Base-by-base conservation (phyloP, 1,140 invertebrate genomes). In the Littorina saxatilis region DNA sequence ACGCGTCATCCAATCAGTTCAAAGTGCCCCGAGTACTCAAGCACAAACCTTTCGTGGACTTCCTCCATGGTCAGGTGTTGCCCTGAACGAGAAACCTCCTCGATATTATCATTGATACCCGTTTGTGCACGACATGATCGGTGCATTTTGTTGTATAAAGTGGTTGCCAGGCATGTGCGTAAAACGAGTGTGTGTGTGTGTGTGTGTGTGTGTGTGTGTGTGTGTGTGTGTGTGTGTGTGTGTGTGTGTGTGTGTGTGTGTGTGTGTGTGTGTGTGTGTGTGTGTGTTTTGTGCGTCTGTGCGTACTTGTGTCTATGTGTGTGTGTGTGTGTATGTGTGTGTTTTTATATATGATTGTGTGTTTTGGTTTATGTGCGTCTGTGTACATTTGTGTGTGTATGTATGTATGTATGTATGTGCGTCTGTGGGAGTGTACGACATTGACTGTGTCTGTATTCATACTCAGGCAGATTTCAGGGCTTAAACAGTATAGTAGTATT, bases 21-120 rank as follows among this genome's bases (percentile, higher is more conserved):
- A 91, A 91, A 85, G 87, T 89, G 23, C 91, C 91, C 11, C 80
- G 91, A 75, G 90, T 91, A 2, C 79, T 91, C 7, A 88, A 86
- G 74, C 86, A 80, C 35, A 83, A 83, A 72, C 86, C 88, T 23
- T 82, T 87, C 66, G 84, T 90, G 9, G 82, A 86, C 35, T 89
- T 91, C 13, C 40, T n/a, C 23, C 23, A 52, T 52, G 50, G 11
- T 52, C 23, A 23, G 11, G 50, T 23, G 50, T 23, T 23, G 23
- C 11, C 9, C 11, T 52, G 23, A 23, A 13, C 23, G 50, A 52
- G 11, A 52, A 11, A 52, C 23, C 50, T 11, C 23, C 11, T 52
- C 23, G 11, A 52, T 52, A 52, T 52, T 52, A 52, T 52, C 50
- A 23, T 52, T 52, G 50, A 52, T 52, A 52, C 50, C 11, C 23